Conservation (phyloP, 92 coral and sea anemone species). For the Anthopleura xanthogrammica region DNA sequence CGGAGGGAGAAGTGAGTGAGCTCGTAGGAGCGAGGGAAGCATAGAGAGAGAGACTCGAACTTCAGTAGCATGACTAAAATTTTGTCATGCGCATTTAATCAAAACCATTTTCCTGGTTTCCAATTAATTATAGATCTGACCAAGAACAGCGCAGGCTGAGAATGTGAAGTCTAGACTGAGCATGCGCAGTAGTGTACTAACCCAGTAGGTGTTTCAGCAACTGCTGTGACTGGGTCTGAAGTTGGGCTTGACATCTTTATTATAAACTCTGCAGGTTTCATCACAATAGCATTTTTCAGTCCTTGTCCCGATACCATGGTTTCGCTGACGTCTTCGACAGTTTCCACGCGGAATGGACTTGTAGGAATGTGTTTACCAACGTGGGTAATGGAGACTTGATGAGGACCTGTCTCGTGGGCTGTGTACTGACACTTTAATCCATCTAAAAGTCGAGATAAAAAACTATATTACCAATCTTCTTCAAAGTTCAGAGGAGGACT, state of each 20-base stretch:
- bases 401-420: conserved; percentile 68
- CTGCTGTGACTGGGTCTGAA: conserved; percentile 74
- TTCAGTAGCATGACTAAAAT: no score
- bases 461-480: no score
- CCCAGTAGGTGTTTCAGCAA: conserved; percentile 76
- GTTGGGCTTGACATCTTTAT: conserved; percentile 66
- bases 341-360: conserved; percentile 76
- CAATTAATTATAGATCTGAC: no score
- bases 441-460: conserved; percentile 10
- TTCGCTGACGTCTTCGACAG: conserved; percentile 70
- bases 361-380: conserved; percentile 78
- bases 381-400: conserved; percentile 71
- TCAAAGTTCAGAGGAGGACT: no score
- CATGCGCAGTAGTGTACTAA: conserved; percentile 18
- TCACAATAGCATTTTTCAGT: conserved; percentile 68
- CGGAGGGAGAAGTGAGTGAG: no score
- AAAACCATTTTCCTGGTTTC: no score
- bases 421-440: conserved; percentile 69
- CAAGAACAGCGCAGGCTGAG: no score
- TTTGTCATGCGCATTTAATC: no score
- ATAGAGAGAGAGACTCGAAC: no score
- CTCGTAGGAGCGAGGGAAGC: no score
- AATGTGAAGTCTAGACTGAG: no score
- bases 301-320: conserved; percentile 66
- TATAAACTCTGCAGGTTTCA: conserved; percentile 80